phyloP scores from a whole-genome alignment of 2,797 vertebrate species.

The Bradypus variegatus region DNA sequence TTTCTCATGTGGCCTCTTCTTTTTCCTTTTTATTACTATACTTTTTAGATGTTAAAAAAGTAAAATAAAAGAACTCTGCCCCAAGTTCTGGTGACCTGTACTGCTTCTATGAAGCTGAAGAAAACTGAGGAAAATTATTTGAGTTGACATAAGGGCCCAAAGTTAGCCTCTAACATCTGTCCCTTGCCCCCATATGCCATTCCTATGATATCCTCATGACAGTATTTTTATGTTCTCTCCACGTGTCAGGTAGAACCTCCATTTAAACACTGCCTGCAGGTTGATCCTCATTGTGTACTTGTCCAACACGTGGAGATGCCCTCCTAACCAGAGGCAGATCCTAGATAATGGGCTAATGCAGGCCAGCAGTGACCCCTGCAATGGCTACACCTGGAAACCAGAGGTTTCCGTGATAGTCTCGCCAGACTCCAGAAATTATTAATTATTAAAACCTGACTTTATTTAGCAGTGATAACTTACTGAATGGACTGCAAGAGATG shows the following conservation, averaged over 20 bases:
- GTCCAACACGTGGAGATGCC: background rate
- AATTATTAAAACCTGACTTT: constrained; percentile 44
- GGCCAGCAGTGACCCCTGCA: background rate
- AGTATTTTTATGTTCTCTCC: background rate
- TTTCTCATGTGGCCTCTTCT: constrained; percentile 7
- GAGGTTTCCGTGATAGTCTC: background rate
- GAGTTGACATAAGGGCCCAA: background rate
- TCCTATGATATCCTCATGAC: background rate
- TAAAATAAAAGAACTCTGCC: constrained; percentile 20
- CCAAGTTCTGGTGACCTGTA: background rate
- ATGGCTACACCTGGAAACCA: constrained; percentile 3
- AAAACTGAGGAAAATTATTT: background rate
- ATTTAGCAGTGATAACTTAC: constrained; percentile 44
- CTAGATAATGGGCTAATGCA: background rate
- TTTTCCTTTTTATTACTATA: constrained; percentile 14
- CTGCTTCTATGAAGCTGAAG: background rate
- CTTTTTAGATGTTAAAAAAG: constrained; percentile 11
- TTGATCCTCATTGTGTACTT: background rate
- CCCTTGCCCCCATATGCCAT: background rate
- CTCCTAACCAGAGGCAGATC: background rate
- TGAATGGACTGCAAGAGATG: constrained; percentile 24
- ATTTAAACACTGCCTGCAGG: constrained; percentile 1
- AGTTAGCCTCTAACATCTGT: background rate
- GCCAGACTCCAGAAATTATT: constrained; percentile 2
- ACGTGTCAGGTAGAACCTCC: background rate